Evolutionary conservation across 2,888 invertebrate species (phyloP), one percentile per base, ranked within the genome.

Genomic region (Orthonychiurus folsomi): DNA sequence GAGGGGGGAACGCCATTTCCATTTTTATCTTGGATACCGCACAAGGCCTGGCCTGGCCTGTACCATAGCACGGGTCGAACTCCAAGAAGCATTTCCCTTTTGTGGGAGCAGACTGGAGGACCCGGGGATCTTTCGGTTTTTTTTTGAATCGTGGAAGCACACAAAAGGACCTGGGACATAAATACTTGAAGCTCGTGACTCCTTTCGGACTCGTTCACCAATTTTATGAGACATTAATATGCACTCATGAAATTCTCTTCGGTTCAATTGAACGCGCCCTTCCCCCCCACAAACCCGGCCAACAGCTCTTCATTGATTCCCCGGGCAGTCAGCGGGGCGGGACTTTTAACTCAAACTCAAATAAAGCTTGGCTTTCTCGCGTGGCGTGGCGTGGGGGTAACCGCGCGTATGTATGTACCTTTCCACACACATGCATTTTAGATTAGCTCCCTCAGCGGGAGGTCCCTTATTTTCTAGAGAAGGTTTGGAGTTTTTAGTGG

Each of bases 181-280:
- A 26, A 28, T 56, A 28, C 37, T 15, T 28, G 26, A 27, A 25
- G 12, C 56, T 24, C 15, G 23, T 55, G 55, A 55, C 55, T 55
- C 55, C n/a, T 23, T 24, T 25, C 25, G 55, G 55, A 55, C 55
- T 55, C 59, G 47, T 57, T 57, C 53, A 25, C 57, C 61, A 56
- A 62, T 62, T 62, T 62, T 66, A 68, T 65, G 64, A 65, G 68
- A 68, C 68, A 66, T 65, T 68, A 68, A 66, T 66, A 68, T 68
- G 66, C 68, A 66, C 62, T 63, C 63, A 63, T 65, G 66, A 68
- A 68, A 68, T 68, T 68, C 66, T 62, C 64, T 64, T 68, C 65
- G 27, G 57, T 68, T 59, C 66, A 66, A 68, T 66, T 68, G 66
- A 5, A 37, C 37, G 5, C 5, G 37, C 37, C 5, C 15, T 37